These are phyloP conservation scores for Aselliscus stoliczkanus DNA, from an alignment of 2,797 vertebrate genomes.

Conservation along the genomic window DNA sequence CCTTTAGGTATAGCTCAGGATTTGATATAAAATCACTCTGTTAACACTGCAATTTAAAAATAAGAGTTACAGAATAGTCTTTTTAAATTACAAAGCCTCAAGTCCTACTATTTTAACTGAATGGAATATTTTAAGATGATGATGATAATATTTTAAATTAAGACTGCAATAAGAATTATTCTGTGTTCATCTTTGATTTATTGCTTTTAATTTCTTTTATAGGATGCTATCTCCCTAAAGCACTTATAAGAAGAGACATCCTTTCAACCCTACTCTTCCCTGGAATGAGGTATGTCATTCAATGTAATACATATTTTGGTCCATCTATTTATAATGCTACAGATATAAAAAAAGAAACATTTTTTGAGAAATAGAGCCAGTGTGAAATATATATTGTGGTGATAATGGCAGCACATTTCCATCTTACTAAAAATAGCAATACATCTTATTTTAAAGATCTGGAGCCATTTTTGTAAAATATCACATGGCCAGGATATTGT, in stretches of 20 bases:
- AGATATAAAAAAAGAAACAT: neutral
- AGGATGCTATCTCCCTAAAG: conserved; percentile 21
- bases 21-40: neutral
- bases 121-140: conserved; percentile 18
- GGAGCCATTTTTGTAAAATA: conserved; percentile 15
- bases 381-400: neutral
- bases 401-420: neutral
- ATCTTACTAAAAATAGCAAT: neutral
- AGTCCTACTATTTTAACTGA: neutral
- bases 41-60: neutral
- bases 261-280: neutral
- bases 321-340: neutral
- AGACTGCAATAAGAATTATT: neutral
- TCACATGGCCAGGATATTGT: neutral
- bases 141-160: conserved; percentile 25
- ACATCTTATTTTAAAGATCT: conserved; percentile 27
- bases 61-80: neutral
- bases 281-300: neutral
- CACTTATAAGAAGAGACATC: neutral
- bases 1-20: neutral
- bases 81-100: neutral
- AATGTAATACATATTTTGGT: neutral
- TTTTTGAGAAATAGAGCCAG: neutral
- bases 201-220: conserved; percentile 9
- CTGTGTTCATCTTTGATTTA: neutral